phyloP scores from a whole-genome alignment of 2,797 vertebrate species.

The Sebastes taczanowskii region DNA sequence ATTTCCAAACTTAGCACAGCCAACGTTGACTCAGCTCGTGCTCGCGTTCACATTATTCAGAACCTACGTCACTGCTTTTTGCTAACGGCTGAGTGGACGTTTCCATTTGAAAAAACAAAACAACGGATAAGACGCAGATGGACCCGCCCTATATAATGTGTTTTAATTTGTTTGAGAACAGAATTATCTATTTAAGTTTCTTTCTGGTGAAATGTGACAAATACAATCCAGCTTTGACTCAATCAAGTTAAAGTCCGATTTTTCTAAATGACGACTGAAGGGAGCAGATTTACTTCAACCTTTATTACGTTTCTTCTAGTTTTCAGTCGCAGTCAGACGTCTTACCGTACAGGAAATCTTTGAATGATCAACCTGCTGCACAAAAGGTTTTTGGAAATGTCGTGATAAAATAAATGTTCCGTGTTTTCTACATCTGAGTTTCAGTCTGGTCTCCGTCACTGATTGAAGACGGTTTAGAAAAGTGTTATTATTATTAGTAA shows the following conservation, averaged over 20 bases:
- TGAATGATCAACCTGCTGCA: not conserved
- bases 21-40: too few species aligned
- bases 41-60: too few species aligned
- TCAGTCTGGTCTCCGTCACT: not conserved
- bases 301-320: not conserved
- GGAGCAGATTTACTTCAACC: not conserved
- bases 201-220: not conserved
- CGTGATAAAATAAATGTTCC: slow-evolving; percentile 6
- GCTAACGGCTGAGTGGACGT: too few species aligned
- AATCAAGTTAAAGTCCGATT: not conserved
- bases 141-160: too few species aligned
- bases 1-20: too few species aligned
- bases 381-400: not conserved
- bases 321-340: not conserved
- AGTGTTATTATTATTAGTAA: not conserved
- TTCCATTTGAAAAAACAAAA: too few species aligned
- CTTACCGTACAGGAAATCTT: not conserved
- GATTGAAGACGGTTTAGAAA: not conserved
- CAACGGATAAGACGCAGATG: too few species aligned
- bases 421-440: not conserved
- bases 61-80: too few species aligned
- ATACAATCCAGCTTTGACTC: not conserved
- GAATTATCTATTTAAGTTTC: too few species aligned
- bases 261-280: not conserved
- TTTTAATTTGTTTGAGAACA: too few species aligned